Conservation (phyloP, 1,140 invertebrate species). For the Neodiprion fabricii region DNA sequence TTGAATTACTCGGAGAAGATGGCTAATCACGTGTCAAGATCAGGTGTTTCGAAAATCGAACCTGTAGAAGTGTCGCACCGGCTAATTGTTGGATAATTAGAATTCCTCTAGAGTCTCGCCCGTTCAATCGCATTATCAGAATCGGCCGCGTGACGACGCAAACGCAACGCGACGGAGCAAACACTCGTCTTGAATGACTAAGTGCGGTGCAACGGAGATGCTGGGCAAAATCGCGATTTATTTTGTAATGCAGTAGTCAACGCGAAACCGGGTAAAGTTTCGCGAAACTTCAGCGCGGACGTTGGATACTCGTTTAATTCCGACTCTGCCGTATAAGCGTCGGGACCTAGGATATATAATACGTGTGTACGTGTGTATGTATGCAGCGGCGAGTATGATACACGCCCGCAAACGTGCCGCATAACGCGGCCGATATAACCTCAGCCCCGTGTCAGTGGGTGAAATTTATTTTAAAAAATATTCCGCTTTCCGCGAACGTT, state of each 20-base stretch:
- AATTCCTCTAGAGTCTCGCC: neutral
- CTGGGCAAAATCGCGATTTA: neutral
- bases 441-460: too few relatives aligned
- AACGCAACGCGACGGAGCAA: neutral
- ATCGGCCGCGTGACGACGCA: neutral
- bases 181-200: neutral
- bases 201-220: neutral
- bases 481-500: too few relatives aligned
- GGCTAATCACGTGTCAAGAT: slow-evolving; percentile 7
- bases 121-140: neutral
- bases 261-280: neutral
- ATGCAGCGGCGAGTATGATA: too few relatives aligned
- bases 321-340: neutral
- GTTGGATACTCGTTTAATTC: neutral
- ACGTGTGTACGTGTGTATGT: too few relatives aligned
- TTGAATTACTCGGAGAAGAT: neutral
- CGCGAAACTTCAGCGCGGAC: neutral
- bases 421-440: too few relatives aligned
- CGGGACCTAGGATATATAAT: too few relatives aligned
- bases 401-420: too few relatives aligned
- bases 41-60: slow-evolving; percentile 2
- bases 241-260: neutral
- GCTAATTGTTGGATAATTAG: neutral
- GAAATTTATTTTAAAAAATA: too few relatives aligned
- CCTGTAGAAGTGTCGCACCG: neutral